Percentiles rank a stretch among this genome's conserved stretches.
Evolutionary conservation across 30 jellyfish, hydroid and myxozoan species (phyloP).

Genomic region (Turritopsis dohrnii): DNA sequence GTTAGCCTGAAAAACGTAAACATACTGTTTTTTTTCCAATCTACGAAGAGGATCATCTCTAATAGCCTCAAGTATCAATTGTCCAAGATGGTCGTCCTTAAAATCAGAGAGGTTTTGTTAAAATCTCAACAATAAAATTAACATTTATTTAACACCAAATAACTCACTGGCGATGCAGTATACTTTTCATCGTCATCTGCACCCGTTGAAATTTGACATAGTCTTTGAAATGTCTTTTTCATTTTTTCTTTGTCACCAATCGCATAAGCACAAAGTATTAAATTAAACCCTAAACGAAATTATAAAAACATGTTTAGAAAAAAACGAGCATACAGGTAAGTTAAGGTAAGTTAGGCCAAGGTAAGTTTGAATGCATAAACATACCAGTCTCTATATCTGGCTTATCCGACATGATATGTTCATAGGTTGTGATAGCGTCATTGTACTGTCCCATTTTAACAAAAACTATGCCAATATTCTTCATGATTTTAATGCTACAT

Average conservation of each 20-base stretch:
- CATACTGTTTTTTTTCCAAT: slow-evolving; percentile 82
- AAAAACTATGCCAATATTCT: slow-evolving; percentile 83
- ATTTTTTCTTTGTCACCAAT: slow-evolving; percentile 81
- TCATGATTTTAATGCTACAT: slow-evolving; percentile 90
- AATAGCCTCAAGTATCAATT: slow-evolving; percentile 70
- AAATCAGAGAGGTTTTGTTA: neutral
- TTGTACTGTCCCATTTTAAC: slow-evolving; percentile 87
- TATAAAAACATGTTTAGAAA: neutral
- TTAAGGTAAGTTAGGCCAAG: neutral
- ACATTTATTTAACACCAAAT: neutral
- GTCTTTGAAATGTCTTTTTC: slow-evolving; percentile 84
- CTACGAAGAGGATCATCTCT: slow-evolving; percentile 80
- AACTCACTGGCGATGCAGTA: slow-evolving; percentile 68
- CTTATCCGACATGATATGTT: slow-evolving; percentile 84
- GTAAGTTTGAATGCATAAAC: neutral
- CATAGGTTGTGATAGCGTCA: slow-evolving; percentile 96
- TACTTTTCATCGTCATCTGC: slow-evolving; percentile 87
- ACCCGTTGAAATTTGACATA: slow-evolving; percentile 61
- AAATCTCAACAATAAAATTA: neutral
- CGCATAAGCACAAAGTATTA: slow-evolving; percentile 88
- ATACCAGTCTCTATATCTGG: slow-evolving; percentile 89
- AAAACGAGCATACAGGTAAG: neutral
- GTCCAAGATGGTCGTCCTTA: slow-evolving; percentile 80
- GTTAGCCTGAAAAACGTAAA: neutral
- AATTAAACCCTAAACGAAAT: slow-evolving; percentile 52